A percentile compares a stretch with the other conserved stretches of the same genome.
Conservation (phyloP, 2,888 invertebrate species). For the Steinernema scapterisci region DNA sequence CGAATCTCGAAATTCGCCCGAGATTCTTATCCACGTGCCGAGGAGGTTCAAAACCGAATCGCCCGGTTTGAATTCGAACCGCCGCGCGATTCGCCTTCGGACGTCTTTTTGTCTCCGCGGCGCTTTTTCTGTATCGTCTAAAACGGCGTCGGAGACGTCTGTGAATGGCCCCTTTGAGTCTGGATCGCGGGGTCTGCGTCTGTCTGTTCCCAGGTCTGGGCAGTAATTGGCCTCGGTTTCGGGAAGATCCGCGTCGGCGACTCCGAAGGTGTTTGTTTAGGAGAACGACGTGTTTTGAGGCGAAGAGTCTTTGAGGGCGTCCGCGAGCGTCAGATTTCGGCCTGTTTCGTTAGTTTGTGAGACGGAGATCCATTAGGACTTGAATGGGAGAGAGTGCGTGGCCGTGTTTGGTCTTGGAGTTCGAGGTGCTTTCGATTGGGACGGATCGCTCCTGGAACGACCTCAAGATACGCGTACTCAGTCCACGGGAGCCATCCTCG, state of each 20-base stretch:
- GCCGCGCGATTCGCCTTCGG: background rate
- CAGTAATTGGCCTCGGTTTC: conserved; percentile 13
- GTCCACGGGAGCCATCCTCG: too few species aligned
- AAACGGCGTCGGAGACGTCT: too few species aligned
- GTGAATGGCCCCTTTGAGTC: too few species aligned
- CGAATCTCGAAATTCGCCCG: conserved; percentile 26
- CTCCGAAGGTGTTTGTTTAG: background rate
- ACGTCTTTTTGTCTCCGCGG: background rate
- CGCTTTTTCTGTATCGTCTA: background rate
- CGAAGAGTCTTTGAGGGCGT: background rate
- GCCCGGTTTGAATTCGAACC: background rate
- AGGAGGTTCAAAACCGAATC: conserved; percentile 10
- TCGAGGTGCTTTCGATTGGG: too few species aligned
- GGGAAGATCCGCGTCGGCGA: background rate
- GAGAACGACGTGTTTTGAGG: background rate
- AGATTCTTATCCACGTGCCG: conserved; percentile 13
- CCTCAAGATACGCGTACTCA: too few species aligned
- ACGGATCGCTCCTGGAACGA: too few species aligned
- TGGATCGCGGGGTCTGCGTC: too few species aligned
- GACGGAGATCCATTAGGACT: background rate
- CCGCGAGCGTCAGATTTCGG: background rate
- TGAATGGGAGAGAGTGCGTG: background rate
- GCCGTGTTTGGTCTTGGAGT: too few species aligned
- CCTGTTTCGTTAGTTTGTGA: background rate
- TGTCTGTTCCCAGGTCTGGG: background rate